Evolutionary conservation across 2,888 invertebrate species (phyloP).

Genomic region (Troglohyphantes excavatus): DNA sequence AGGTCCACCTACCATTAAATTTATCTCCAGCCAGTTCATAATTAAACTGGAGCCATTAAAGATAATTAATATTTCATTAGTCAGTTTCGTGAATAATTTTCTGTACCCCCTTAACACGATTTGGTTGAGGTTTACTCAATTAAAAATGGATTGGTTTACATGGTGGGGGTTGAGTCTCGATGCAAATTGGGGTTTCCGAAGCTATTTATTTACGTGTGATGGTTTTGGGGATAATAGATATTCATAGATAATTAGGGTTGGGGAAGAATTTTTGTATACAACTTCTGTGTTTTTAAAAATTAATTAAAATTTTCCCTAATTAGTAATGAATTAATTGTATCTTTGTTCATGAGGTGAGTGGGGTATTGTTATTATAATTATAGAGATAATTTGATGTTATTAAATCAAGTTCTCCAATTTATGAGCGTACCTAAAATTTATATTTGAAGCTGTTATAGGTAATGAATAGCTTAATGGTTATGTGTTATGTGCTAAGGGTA

Average conservation of each 20-base stretch:
- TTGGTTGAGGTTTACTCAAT: constrained; percentile 4
- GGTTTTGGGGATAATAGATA: neutral
- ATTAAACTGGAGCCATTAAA: constrained; percentile 20
- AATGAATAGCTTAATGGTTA: too few relatives aligned
- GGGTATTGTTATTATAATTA: too few relatives aligned
- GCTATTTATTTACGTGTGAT: neutral
- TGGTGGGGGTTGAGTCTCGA: neutral
- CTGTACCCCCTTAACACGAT: neutral
- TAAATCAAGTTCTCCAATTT: too few relatives aligned
- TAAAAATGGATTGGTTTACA: constrained; percentile 1
- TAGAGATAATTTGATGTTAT: too few relatives aligned
- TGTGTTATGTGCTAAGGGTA: too few relatives aligned
- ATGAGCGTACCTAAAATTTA: too few relatives aligned
- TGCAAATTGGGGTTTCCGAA: neutral
- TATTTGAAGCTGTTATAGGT: too few relatives aligned
- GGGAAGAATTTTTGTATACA: neutral
- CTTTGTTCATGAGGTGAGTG: too few relatives aligned
- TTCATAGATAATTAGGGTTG: neutral
- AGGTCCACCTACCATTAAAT: neutral
- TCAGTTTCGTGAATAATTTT: constrained; percentile 21
- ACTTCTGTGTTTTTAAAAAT: neutral
- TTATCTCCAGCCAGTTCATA: neutral
- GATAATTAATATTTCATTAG: constrained; percentile 38
- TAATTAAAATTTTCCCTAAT: too few relatives aligned
- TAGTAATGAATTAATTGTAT: neutral